These are phyloP conservation scores for Parotocinclus haroldoi DNA, from an alignment of 2,797 vertebrate genomes.

Conservation along the genomic window DNA sequence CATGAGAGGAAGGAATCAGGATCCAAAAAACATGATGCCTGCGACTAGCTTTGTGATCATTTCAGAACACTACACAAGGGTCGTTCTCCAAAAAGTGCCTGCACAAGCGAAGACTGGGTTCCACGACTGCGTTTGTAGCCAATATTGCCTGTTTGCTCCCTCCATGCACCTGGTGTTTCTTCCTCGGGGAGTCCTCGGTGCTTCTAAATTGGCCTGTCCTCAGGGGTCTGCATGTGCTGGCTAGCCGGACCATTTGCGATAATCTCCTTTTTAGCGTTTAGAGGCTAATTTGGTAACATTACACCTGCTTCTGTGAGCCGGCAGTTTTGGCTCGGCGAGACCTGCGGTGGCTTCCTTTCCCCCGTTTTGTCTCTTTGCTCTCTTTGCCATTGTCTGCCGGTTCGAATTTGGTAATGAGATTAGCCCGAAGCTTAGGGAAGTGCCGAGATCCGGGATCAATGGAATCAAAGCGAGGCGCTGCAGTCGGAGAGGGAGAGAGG, in stretches of 20 bases:
- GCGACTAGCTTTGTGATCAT: no score
- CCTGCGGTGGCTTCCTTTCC: conserved; percentile 55
- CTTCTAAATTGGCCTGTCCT: conserved; percentile 62
- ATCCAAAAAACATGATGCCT: no score
- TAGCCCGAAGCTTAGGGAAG: conserved; percentile 75
- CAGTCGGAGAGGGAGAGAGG: conserved; percentile 66
- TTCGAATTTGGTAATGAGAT: conserved; percentile 83
- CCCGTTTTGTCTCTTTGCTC: conserved; percentile 30
- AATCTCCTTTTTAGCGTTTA: conserved; percentile 84
- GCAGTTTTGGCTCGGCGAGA: conserved; percentile 62
- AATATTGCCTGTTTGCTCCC: conserved; percentile 18
- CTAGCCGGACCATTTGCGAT: conserved; percentile 76
- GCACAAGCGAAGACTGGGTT: no score
- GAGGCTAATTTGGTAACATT: conserved; percentile 83
- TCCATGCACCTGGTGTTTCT: conserved; percentile 59
- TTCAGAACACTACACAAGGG: no score
- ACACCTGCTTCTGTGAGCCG: conserved; percentile 77
- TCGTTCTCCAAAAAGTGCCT: no score
- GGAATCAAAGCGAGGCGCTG: conserved; percentile 70
- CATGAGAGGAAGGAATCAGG: no score
- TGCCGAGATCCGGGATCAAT: conserved; percentile 75
- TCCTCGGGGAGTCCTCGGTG: conserved; percentile 60
- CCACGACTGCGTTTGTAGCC: no score
- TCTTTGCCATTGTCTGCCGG: conserved; percentile 53
- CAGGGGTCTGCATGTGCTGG: conserved; percentile 70